Evolutionary conservation across 2,888 invertebrate genomes (phyloP).

Genomic region (Eupithecia pulchellata): DNA sequence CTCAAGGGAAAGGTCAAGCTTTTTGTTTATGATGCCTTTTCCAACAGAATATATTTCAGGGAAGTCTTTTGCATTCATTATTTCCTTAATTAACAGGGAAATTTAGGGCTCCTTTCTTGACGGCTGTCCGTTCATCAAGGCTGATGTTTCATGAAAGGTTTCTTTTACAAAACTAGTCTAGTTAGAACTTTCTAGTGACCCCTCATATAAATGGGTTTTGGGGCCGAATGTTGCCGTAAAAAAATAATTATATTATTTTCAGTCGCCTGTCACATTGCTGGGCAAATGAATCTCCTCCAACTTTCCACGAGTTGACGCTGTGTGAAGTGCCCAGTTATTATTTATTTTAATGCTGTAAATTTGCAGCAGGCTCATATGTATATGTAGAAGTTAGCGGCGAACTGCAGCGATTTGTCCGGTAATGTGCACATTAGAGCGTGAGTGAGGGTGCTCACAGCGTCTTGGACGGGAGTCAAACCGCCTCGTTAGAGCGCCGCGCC

Average conservation of each 20-base stretch:
- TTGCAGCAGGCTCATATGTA: neutral
- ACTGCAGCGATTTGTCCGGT: conserved; percentile 8
- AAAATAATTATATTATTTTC: neutral
- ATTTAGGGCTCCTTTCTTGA: conserved; percentile 1
- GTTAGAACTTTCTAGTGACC: no score
- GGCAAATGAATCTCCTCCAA: neutral
- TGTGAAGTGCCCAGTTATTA: neutral
- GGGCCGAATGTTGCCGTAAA: neutral
- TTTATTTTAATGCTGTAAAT: neutral
- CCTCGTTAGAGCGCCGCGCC: conserved; percentile 30
- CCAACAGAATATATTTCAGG: conserved; percentile 11
- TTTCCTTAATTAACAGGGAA: conserved; percentile 6
- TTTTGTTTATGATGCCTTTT: conserved; percentile 17
- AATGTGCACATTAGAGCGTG: conserved; percentile 5
- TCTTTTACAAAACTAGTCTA: conserved; percentile 4
- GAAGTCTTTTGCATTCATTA: conserved; percentile 19
- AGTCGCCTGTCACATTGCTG: neutral
- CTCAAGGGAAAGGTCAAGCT: conserved; percentile 12
- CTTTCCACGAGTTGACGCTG: neutral
- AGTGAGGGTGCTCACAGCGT: neutral
- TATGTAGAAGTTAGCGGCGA: neutral
- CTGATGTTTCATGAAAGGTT: neutral
- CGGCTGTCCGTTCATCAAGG: neutral
- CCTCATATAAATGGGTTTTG: no score
- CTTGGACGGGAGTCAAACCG: conserved; percentile 32